Percentiles rank a stretch among this genome's conserved stretches.
phyloP scores from a whole-genome alignment of 2,888 invertebrate genomes.

The Standfussiana lucernea region DNA sequence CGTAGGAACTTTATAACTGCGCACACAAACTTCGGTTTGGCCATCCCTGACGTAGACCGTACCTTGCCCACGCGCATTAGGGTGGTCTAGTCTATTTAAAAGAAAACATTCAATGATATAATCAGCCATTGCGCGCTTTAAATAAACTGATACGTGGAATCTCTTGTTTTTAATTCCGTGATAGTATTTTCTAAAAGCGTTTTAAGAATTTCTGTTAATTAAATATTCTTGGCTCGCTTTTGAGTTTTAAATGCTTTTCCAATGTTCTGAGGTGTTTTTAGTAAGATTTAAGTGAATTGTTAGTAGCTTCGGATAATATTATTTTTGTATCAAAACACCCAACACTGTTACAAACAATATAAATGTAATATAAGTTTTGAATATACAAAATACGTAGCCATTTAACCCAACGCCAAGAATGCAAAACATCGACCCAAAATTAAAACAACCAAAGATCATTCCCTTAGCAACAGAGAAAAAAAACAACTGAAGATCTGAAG shows the following conservation, averaged over 20 bases:
- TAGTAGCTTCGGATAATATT: too few relatives aligned
- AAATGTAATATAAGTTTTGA: not conserved
- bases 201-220: constrained; percentile 44
- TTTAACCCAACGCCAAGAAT: constrained; percentile 1
- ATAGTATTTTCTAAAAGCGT: constrained; percentile 41
- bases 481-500: not conserved
- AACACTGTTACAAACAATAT: not conserved
- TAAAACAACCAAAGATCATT: not conserved
- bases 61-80: constrained; percentile 54
- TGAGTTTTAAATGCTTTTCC: constrained; percentile 17
- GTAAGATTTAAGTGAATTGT: too few relatives aligned
- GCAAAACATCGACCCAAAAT: constrained; percentile 8
- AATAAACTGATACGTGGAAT: constrained; percentile 54
- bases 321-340: not conserved
- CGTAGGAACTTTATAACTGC: not conserved
- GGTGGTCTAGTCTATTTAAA: constrained; percentile 64
- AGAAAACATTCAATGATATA: constrained; percentile 40
- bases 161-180: constrained; percentile 46
- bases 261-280: constrained; percentile 12
- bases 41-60: constrained; percentile 16
- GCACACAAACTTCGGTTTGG: constrained; percentile 11
- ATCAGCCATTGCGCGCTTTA: constrained; percentile 46
- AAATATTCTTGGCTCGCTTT: constrained; percentile 43
- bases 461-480: constrained; percentile 19
- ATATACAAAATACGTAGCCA: not conserved